A percentile compares a stretch with the other conserved stretches of the same genome.
Evolutionary conservation across 2,113 vertebrate genomes (phyloP).

Genomic region (Pygoscelis antarcticus): DNA sequence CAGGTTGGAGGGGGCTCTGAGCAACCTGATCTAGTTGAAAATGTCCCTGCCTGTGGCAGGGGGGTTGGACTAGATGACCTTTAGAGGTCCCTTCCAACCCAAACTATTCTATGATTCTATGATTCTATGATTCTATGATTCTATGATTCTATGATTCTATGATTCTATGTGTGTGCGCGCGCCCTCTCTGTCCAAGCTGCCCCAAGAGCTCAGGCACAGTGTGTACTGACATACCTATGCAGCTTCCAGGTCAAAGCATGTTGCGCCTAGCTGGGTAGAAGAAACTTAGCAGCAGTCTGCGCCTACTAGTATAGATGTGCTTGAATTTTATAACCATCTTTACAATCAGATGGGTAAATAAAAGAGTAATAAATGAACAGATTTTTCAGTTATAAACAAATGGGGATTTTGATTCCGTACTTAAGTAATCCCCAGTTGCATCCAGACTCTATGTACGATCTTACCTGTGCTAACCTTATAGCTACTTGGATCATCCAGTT

Average conservation of each 20-base stretch:
- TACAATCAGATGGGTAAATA: not conserved
- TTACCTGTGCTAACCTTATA: not conserved
- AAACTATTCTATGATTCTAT: no score
- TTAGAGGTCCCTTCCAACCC: no score
- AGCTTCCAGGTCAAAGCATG: not conserved
- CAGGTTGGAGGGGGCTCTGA: no score
- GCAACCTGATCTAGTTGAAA: no score
- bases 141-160: no score
- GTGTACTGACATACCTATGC: rapidly evolving
- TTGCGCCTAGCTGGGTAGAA: not conserved
- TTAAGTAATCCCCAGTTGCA: not conserved
- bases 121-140: no score
- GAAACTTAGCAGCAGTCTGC: not conserved
- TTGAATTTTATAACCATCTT: not conserved
- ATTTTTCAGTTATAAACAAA: not conserved
- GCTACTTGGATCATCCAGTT: not conserved
- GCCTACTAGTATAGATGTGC: not conserved
- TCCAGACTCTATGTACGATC: not conserved
- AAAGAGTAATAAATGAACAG: not conserved
- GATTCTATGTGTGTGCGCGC: no score
- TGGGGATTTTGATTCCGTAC: not conserved
- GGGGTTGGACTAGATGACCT: no score
- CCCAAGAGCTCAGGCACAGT: not conserved
- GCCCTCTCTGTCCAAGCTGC: not conserved
- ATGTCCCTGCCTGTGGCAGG: no score